Conservation (phyloP, 2,888 invertebrate species). For the Carabus problematicus region DNA sequence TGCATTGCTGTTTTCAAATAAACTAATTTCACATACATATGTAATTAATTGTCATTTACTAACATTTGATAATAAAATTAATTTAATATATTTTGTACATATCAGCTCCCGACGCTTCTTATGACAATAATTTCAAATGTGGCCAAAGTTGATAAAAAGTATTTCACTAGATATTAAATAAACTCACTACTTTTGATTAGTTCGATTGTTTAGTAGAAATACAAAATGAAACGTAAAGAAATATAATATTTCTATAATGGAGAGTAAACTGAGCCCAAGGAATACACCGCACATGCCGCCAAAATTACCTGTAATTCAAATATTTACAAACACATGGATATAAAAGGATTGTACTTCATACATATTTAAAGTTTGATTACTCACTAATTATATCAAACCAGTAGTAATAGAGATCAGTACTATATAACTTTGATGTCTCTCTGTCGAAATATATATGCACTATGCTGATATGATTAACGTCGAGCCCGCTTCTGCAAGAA, state of each 20-base stretch:
- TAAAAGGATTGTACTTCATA: neutral
- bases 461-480: constrained; percentile 17
- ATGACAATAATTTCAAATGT: too few species aligned
- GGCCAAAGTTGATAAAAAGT: too few species aligned
- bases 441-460: constrained; percentile 29
- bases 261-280: constrained; percentile 27
- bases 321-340: neutral
- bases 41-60: too few species aligned
- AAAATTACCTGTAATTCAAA: constrained; percentile 20
- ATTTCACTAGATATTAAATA: too few species aligned
- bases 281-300: constrained; percentile 29
- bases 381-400: constrained; percentile 36
- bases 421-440: neutral
- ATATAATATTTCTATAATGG: constrained; percentile 19
- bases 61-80: too few species aligned
- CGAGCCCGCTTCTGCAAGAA: constrained; percentile 14
- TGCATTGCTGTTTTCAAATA: too few species aligned
- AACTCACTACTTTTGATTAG: neutral
- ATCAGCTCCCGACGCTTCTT: too few species aligned
- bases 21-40: too few species aligned
- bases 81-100: too few species aligned
- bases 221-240: constrained; percentile 15
- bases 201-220: neutral
- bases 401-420: constrained; percentile 25
- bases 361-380: neutral